Conservation (phyloP, 2,888 invertebrate genomes). For the Hirtodrosophila duncani region DNA sequence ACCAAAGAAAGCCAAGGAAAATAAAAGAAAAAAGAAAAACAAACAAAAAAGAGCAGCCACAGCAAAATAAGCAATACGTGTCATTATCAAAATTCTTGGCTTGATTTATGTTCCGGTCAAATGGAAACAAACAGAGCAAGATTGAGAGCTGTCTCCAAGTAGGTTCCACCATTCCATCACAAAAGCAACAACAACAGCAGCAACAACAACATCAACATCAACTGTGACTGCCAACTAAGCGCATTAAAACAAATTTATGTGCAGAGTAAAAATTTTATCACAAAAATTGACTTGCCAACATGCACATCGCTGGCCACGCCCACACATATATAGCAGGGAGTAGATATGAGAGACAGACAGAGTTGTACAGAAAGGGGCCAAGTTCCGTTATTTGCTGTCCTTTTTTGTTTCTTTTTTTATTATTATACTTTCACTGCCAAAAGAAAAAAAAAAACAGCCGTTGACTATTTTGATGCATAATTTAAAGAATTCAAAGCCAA, state of each 20-base stretch:
- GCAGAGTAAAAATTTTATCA: constrained; percentile 50
- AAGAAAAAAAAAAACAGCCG: constrained; percentile 19
- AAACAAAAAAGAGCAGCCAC: constrained; percentile 21
- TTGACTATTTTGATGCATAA: constrained; percentile 54
- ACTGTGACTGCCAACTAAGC: constrained; percentile 51
- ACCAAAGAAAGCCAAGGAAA: not conserved
- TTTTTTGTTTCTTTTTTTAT: constrained; percentile 22
- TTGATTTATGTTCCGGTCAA: constrained; percentile 50
- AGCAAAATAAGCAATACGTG: constrained; percentile 26
- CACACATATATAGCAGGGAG: no score
- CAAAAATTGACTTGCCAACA: constrained; percentile 52
- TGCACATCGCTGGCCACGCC: constrained; percentile 39
- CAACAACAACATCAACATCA: not conserved
- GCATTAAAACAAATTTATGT: constrained; percentile 66
- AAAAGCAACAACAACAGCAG: not conserved
- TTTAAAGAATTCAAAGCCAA: constrained; percentile 35
- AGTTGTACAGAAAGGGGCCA: no score
- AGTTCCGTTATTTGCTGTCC: constrained; percentile 4
- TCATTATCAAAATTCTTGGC: constrained; percentile 59
- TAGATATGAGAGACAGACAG: no score
- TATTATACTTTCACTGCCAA: constrained; percentile 48
- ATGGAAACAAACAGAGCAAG: constrained; percentile 7
- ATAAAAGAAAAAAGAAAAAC: constrained; percentile 2
- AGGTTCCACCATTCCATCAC: constrained; percentile 3
- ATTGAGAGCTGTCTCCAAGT: constrained; percentile 8